Percentiles rank a stretch among this genome's conserved stretches.
Evolutionary conservation across 53 echinoderm and acorn worm species (phyloP).

Genomic region (Holothuria scabra): DNA sequence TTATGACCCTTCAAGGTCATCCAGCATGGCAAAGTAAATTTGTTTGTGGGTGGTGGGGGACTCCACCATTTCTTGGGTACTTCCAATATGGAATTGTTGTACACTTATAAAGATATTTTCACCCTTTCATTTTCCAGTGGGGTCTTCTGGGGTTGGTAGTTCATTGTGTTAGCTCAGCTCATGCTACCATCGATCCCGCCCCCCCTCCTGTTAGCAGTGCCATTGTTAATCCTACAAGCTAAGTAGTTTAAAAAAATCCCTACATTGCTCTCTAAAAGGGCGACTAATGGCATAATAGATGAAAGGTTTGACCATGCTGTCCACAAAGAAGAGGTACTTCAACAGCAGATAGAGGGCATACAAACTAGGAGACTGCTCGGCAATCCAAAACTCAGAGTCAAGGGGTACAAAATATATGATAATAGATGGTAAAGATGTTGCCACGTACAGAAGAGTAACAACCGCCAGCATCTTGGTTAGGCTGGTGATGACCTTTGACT

Average conservation of each 20-base stretch:
- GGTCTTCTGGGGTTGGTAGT: no score
- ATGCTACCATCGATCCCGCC: no score
- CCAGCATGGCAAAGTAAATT: no score
- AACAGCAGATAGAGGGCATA: slow-evolving; percentile 12
- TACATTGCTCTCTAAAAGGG: slow-evolving; percentile 21
- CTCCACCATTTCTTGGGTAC: no score
- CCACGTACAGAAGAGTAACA: slow-evolving; percentile 20
- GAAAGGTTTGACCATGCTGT: slow-evolving; percentile 28
- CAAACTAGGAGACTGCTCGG: not conserved
- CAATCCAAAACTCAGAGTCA: not conserved
- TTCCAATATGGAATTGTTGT: no score
- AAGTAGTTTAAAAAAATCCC: slow-evolving; percentile 19
- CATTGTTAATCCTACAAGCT: not conserved
- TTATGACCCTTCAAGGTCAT: no score
- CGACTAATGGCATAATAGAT: slow-evolving; percentile 42
- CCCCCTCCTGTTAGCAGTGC: no score
- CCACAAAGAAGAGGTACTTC: slow-evolving; percentile 35
- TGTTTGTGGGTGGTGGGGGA: no score
- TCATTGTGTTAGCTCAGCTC: no score
- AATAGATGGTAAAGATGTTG: slow-evolving; percentile 29
- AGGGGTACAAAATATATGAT: slow-evolving; percentile 28
- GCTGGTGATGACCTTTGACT: slow-evolving; percentile 38
- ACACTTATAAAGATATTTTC: no score
- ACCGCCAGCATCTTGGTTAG: slow-evolving; percentile 34
- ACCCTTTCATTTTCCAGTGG: no score